A percentile compares a stretch with the other conserved stretches of the same genome.
Conservation (phyloP, 2,888 invertebrate species). For the Rhingia rostrata region DNA sequence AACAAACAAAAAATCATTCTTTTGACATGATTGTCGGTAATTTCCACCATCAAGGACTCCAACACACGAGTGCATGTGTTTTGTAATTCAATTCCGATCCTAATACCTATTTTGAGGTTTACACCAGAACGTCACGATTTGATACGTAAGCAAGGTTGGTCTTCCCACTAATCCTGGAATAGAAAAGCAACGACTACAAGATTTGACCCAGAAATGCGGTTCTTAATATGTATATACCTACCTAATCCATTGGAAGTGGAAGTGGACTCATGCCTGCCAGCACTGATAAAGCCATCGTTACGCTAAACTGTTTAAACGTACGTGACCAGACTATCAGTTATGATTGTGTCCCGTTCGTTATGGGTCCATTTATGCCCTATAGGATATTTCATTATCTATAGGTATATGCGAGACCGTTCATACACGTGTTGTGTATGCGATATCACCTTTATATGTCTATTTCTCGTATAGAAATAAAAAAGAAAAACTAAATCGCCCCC, state of each 20-base stretch:
- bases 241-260: background rate
- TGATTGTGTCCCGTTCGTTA: conserved; percentile 69
- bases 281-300: conserved; percentile 72
- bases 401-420: conserved; percentile 1
- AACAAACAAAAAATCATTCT: conserved; percentile 12
- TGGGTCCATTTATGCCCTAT: conserved; percentile 60
- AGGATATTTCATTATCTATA: conserved; percentile 67
- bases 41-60: conserved; percentile 37
- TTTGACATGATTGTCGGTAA: conserved; percentile 21
- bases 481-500: conserved; percentile 49
- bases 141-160: conserved; percentile 61
- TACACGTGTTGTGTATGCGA: conserved; percentile 10
- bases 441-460: background rate
- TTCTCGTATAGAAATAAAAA: background rate
- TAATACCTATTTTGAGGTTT: conserved; percentile 8
- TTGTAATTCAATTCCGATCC: conserved; percentile 42
- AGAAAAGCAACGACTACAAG: conserved; percentile 30
- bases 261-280: conserved; percentile 66
- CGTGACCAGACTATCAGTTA: conserved; percentile 70
- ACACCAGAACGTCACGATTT: conserved; percentile 56
- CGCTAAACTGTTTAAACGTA: conserved; percentile 72
- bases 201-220: conserved; percentile 61
- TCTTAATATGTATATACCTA: conserved; percentile 48
- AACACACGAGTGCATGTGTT: conserved; percentile 25
- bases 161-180: conserved; percentile 41